Evolutionary conservation across 2,797 vertebrate species (phyloP), one percentile per base, ranked within the genome.

Genomic region (Gymnothorax javanicus): DNA sequence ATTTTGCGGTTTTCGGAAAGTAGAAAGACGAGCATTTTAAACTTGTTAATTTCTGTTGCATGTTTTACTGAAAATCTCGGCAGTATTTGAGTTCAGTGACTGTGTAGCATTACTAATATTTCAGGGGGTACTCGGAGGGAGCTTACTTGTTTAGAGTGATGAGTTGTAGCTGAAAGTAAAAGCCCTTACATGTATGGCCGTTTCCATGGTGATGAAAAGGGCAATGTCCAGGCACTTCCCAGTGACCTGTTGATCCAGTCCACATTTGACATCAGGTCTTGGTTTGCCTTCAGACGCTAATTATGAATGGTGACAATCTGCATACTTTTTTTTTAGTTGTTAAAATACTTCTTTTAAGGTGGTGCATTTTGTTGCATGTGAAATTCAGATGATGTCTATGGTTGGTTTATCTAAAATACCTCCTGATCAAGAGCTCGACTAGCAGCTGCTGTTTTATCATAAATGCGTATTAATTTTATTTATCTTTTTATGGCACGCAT

Each of bases 271-370:
- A 25, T 86, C n/a, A 54, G 62, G 62, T 77, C 33, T 67, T 13
- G 20, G 73, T 86, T 64, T 64, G 71, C 77, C 59, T 67, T 23
- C 60, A 62, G 81, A 84, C 50, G 64, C 17, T 62, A 89, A 89
- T 85, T 60, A 75, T 58, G 77, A 90, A 90, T 71, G 69, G 79
- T 81, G 87, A 90, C 89, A 89, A 90, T 90, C 86, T 88, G 64
- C 77, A 88, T 89, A 89, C 43, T 83, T 8, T 20, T 60, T 17
- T 85, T 85, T 84, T 23, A 23, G 50, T 67, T 62, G 17, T 77
- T 50, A 17, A 52, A 11, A 69, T 60, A 52, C 43, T 25, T 1
- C 62, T 52, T 54, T 81, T n/a, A 77, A 81, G 77, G 9, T 56
- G 52, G 54, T 23, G 3, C 25, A 15, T 81, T 56, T 8, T 56